phyloP scores from a whole-genome alignment of 2,797 vertebrate genomes.

The Bradypus variegatus region DNA sequence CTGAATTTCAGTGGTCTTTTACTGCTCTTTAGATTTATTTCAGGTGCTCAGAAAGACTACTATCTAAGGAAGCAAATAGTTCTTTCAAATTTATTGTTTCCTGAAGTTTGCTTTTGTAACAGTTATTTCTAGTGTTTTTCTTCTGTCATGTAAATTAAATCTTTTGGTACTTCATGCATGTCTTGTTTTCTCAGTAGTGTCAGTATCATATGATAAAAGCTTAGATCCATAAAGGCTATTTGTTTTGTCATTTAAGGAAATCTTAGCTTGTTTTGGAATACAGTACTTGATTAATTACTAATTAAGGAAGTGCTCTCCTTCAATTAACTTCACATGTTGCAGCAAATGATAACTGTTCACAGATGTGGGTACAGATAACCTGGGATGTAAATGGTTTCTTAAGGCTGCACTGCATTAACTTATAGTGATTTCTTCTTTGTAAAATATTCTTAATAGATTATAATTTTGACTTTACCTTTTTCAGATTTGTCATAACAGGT shows the following conservation, averaged over 20 bases:
- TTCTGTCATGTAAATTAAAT: conserved; percentile 61
- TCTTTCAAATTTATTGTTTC: conserved; percentile 38
- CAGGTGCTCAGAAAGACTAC: conserved; percentile 58
- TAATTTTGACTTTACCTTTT: conserved; percentile 27
- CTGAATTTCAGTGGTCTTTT: conserved; percentile 61
- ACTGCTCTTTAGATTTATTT: conserved; percentile 52
- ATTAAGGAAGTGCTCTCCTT: background rate
- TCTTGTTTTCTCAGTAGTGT: conserved; percentile 65
- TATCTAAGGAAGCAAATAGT: background rate
- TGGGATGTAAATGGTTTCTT: background rate
- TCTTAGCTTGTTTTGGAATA: conserved; percentile 33
- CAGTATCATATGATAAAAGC: background rate
- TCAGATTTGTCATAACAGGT: background rate
- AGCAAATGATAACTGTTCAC: background rate
- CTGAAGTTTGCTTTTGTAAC: conserved; percentile 35
- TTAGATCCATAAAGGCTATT: background rate
- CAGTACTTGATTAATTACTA: background rate
- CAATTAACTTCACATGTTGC: background rate
- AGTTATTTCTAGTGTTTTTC: conserved; percentile 40
- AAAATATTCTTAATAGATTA: conserved; percentile 10
- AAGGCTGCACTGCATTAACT: background rate
- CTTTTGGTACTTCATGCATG: conserved; percentile 49
- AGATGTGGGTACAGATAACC: background rate
- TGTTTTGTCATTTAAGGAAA: conserved; percentile 39
- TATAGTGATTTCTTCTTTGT: background rate